A percentile compares a stretch with the other conserved stretches of the same genome.
Evolutionary conservation across 2,888 invertebrate genomes (phyloP).

Genomic region (Drosophila koepferae): DNA sequence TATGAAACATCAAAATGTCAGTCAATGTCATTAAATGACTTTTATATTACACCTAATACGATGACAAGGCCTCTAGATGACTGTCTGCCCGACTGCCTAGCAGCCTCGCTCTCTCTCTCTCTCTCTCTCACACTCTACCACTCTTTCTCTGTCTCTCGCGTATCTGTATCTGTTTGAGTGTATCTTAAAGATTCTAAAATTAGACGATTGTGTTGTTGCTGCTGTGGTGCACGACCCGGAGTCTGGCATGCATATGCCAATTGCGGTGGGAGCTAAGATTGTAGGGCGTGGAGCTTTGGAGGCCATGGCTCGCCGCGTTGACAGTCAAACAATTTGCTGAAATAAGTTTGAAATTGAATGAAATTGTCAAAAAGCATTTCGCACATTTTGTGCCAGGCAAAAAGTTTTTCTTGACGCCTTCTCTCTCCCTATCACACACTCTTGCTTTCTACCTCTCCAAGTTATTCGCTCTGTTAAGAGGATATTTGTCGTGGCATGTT

Average conservation of each 20-base stretch:
- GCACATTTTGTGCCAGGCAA: conserved; percentile 64
- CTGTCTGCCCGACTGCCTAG: conserved; percentile 19
- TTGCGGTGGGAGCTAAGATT: conserved; percentile 47
- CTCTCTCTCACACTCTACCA: conserved; percentile 14
- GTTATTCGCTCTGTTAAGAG: conserved; percentile 1
- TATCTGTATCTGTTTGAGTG: conserved; percentile 75
- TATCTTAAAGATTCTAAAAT: conserved; percentile 82
- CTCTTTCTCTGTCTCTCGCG: background rate
- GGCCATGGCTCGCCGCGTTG: conserved; percentile 65
- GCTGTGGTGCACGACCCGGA: conserved; percentile 56
- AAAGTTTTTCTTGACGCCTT: conserved; percentile 24
- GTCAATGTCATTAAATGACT: conserved; percentile 83
- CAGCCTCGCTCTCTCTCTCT: conserved; percentile 13
- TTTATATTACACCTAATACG: conserved; percentile 83
- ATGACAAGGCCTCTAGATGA: conserved; percentile 73
- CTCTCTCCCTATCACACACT: background rate
- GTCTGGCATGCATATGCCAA: conserved; percentile 64
- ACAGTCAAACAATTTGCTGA: conserved; percentile 80
- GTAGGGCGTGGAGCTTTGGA: conserved; percentile 20
- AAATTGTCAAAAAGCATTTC: conserved; percentile 81
- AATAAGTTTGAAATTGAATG: conserved; percentile 81
- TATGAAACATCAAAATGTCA: conserved; percentile 83
- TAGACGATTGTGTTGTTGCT: conserved; percentile 71
- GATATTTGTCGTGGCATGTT: conserved; percentile 47
- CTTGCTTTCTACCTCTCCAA: background rate